phyloP scores from a whole-genome alignment of 2,113 vertebrate species.

The Oceanodroma tethys region DNA sequence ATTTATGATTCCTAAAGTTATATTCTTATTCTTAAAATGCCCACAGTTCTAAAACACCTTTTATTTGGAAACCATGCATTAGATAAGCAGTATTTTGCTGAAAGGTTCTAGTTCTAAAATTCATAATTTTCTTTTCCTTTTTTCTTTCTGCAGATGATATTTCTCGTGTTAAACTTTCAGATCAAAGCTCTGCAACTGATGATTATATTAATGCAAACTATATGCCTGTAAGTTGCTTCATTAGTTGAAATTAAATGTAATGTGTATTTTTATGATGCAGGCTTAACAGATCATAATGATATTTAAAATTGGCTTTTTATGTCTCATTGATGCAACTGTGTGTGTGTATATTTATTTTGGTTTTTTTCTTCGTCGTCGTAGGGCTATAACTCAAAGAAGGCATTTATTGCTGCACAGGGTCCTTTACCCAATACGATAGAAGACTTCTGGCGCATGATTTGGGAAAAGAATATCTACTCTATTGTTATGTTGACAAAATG shows the following conservation, averaged over 20 bases:
- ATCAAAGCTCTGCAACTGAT: conserved; percentile 70
- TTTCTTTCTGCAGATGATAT: conserved; percentile 81
- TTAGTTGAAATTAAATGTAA: not conserved
- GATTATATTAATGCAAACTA: conserved; percentile 98
- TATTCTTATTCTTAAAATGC: not conserved
- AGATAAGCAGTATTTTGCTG: not conserved
- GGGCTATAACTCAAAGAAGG: conserved; percentile 88
- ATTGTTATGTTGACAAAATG: conserved; percentile 96
- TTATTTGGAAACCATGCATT: not conserved
- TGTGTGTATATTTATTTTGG: not conserved
- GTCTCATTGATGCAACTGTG: not conserved
- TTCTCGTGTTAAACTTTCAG: conserved; percentile 91
- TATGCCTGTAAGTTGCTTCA: conserved; percentile 83
- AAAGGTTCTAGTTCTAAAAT: not conserved
- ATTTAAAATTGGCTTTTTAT: not conserved
- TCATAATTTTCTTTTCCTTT: not conserved
- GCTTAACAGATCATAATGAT: not conserved
- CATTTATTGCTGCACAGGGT: conserved; percentile 94
- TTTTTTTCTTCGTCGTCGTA: conserved; percentile 26
- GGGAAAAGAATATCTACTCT: conserved; percentile 89
- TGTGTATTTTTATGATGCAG: not conserved
- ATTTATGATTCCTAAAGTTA: not conserved
- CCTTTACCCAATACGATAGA: conserved; percentile 86
- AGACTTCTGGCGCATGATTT: conserved; percentile 97
- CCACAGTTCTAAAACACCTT: not conserved